These are phyloP conservation scores for Hyles lineata DNA, from an alignment of 2,888 invertebrate genomes.

Conservation along the genomic window DNA sequence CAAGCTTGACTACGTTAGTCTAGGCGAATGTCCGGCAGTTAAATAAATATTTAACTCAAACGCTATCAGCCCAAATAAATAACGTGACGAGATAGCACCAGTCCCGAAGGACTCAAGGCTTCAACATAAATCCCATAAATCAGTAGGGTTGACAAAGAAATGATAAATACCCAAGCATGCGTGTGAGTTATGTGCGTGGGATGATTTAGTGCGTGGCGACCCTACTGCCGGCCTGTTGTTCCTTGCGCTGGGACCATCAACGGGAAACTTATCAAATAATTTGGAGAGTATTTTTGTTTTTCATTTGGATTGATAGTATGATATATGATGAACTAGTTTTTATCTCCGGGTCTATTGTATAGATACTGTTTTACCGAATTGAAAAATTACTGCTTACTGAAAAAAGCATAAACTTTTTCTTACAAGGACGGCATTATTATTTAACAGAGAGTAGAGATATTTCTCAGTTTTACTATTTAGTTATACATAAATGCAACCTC, in stretches of 20 bases:
- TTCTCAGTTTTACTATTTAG: no score
- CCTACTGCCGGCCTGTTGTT: slow-evolving; percentile 32
- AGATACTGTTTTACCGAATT: no score
- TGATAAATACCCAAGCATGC: slow-evolving; percentile 69
- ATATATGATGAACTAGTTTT: no score
- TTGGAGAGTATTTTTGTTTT: slow-evolving; percentile 25
- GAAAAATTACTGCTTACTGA: no score
- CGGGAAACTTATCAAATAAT: slow-evolving; percentile 23
- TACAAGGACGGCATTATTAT: no score
- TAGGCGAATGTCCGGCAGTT: no score
- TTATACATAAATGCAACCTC: no score
- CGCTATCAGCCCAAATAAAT: not conserved
- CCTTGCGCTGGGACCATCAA: slow-evolving; percentile 10
- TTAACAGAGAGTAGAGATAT: no score
- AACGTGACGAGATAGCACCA: slow-evolving; percentile 52
- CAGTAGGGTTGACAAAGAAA: slow-evolving; percentile 75
- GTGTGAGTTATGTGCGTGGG: slow-evolving; percentile 62
- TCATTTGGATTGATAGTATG: not conserved
- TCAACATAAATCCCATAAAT: slow-evolving; percentile 58
- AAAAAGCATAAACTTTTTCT: no score
- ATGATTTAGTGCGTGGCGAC: slow-evolving; percentile 66
- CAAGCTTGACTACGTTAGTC: no score
- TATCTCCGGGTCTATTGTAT: no score
- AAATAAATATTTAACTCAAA: not conserved
- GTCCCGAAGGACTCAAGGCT: slow-evolving; percentile 48